Conservation (phyloP, 2,888 invertebrate genomes). For the Dioctria linearis region DNA sequence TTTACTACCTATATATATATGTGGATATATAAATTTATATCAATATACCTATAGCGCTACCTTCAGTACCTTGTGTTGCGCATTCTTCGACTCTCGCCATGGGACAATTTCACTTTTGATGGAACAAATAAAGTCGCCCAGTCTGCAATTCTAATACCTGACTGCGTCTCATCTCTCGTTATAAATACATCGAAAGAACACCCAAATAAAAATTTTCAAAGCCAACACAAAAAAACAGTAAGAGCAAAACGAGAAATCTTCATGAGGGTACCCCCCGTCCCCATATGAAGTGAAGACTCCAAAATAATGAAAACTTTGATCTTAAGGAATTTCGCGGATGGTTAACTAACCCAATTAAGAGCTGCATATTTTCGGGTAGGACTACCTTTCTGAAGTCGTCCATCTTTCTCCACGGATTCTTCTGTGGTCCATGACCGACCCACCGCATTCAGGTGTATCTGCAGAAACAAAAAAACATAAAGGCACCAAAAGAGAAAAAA, state of each 20-base stretch:
- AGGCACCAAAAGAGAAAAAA: conserved; percentile 10
- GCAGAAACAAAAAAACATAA: conserved; percentile 7
- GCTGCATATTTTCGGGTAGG: conserved; percentile 53
- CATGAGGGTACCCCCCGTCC: conserved; percentile 25
- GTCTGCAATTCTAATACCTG: conserved; percentile 30
- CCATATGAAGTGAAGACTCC: conserved; percentile 24
- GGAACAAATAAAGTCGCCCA: background rate
- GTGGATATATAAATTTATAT: no score
- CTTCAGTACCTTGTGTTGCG: no score
- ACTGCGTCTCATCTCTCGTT: conserved; percentile 14
- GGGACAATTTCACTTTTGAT: conserved; percentile 53
- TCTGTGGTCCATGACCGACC: conserved; percentile 55
- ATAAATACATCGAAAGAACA: conserved; percentile 18
- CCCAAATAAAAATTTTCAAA: conserved; percentile 13
- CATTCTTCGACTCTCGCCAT: background rate
- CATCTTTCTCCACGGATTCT: conserved; percentile 50
- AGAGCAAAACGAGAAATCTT: conserved; percentile 14
- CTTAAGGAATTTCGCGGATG: conserved; percentile 63
- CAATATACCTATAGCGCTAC: no score
- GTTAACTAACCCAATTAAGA: conserved; percentile 63
- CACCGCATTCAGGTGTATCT: conserved; percentile 55
- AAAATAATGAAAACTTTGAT: conserved; percentile 60
- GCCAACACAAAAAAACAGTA: background rate
- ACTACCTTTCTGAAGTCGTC: conserved; percentile 55
- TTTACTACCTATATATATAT: conserved; percentile 9